phyloP scores from a whole-genome alignment of 2,888 invertebrate species.

The Heteromyza rotundicornis region DNA sequence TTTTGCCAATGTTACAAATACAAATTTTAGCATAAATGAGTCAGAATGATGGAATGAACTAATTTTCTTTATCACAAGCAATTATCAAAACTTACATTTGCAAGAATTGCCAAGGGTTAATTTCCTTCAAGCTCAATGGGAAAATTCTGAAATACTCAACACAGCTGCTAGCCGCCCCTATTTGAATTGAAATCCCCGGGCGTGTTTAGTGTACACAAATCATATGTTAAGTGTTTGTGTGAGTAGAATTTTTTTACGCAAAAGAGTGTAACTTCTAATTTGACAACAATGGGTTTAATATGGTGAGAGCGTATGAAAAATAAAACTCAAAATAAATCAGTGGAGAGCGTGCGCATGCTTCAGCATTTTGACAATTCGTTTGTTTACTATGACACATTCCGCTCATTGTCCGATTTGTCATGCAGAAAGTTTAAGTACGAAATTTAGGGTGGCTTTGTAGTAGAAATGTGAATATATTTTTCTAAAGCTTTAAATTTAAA shows the following conservation, averaged over 20 bases:
- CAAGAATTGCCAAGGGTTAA: too few species aligned
- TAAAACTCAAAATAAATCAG: too few species aligned
- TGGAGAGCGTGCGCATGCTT: not conserved
- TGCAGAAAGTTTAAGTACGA: not conserved
- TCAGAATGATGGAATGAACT: too few species aligned
- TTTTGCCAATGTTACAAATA: too few species aligned
- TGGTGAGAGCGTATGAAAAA: too few species aligned
- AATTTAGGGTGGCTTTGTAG: too few species aligned
- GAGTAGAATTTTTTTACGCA: conserved; percentile 5
- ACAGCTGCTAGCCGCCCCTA: not conserved
- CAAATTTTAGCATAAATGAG: too few species aligned
- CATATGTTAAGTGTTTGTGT: not conserved
- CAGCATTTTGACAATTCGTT: not conserved
- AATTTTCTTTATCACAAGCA: too few species aligned
- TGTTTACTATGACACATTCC: not conserved
- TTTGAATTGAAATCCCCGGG: not conserved
- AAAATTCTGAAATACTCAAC: not conserved
- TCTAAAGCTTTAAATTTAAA: too few species aligned
- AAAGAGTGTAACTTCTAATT: not conserved
- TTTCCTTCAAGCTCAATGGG: too few species aligned
- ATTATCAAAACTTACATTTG: too few species aligned
- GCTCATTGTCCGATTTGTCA: not conserved
- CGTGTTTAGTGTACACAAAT: not conserved
- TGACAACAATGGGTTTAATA: not conserved
- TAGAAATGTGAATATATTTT: too few species aligned